Percentiles rank a stretch among this genome's conserved stretches.
These are phyloP conservation scores for Anas platyrhynchos DNA, from an alignment of 2,113 vertebrate genomes.

Conservation along the genomic window DNA sequence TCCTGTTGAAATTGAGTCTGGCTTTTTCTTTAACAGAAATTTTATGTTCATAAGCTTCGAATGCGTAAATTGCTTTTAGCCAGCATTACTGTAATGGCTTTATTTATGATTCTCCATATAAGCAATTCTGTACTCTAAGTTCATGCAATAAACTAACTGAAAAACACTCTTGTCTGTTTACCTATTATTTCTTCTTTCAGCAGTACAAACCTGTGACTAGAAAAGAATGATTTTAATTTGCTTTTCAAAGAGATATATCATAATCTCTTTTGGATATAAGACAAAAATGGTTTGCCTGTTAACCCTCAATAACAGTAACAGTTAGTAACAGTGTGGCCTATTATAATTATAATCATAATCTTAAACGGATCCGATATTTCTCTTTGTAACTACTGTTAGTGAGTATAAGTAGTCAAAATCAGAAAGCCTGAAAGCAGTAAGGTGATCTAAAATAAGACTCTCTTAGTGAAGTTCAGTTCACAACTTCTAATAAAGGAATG, in stretches of 20 bases:
- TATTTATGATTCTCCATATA: neutral
- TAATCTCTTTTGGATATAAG: neutral
- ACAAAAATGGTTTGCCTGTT: neutral
- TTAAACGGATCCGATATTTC: neutral
- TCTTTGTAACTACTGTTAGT: neutral
- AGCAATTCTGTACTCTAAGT: neutral
- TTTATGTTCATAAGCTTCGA: neutral
- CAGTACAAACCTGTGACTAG: neutral
- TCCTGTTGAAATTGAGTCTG: neutral
- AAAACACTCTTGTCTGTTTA: neutral
- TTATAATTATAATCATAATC: neutral
- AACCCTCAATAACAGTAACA: neutral
- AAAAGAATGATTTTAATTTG: neutral
- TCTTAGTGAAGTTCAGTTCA: neutral
- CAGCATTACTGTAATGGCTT: neutral
- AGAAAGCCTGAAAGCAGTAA: neutral
- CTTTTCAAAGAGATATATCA: neutral
- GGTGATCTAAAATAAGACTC: neutral
- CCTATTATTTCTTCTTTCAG: neutral
- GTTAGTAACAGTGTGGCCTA: neutral
- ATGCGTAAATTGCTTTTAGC: neutral
- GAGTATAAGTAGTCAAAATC: neutral
- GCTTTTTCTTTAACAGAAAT: neutral
- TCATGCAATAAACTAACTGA: neutral
- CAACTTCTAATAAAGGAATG: neutral